Percentiles rank a stretch among this genome's conserved stretches.
Evolutionary conservation across 2,797 vertebrate genomes (phyloP).

Genomic region (Limnodromus scolopaceus): DNA sequence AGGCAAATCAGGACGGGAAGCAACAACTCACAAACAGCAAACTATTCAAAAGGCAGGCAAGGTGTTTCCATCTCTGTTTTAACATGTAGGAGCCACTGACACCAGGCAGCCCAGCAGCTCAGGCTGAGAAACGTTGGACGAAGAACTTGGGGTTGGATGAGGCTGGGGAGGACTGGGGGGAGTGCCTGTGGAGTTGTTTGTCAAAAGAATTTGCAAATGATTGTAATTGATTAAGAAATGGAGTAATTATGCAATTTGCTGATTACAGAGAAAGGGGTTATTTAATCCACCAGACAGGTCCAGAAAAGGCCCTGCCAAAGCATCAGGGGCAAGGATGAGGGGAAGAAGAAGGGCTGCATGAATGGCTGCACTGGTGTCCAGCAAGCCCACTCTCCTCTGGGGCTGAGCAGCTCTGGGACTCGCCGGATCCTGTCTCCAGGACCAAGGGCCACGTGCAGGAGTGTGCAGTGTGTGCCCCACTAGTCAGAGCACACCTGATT

Average conservation of each 20-base stretch:
- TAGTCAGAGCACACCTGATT: not conserved
- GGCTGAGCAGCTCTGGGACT: not conserved
- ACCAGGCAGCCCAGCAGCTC: not conserved
- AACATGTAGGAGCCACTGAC: no score
- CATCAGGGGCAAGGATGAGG: not conserved
- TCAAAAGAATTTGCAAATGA: not conserved
- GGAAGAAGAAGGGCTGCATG: not conserved
- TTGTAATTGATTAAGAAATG: constrained; percentile 12
- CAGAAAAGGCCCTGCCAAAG: not conserved
- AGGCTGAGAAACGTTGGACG: not conserved
- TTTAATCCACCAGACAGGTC: not conserved
- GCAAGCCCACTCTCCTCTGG: not conserved
- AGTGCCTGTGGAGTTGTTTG: not conserved
- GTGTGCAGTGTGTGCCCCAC: fast-evolving
- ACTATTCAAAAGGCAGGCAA: not conserved
- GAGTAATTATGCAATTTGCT: not conserved
- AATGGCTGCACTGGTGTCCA: not conserved
- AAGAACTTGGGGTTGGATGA: not conserved
- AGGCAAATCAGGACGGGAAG: not conserved
- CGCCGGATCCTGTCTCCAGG: fast-evolving
- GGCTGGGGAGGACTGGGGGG: not conserved
- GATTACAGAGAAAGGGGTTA: not conserved
- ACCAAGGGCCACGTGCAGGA: not conserved
- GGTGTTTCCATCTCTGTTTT: not conserved
- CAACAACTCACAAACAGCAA: not conserved